phyloP scores from a whole-genome alignment of 2,113 vertebrate genomes.

The Carassius auratus region DNA sequence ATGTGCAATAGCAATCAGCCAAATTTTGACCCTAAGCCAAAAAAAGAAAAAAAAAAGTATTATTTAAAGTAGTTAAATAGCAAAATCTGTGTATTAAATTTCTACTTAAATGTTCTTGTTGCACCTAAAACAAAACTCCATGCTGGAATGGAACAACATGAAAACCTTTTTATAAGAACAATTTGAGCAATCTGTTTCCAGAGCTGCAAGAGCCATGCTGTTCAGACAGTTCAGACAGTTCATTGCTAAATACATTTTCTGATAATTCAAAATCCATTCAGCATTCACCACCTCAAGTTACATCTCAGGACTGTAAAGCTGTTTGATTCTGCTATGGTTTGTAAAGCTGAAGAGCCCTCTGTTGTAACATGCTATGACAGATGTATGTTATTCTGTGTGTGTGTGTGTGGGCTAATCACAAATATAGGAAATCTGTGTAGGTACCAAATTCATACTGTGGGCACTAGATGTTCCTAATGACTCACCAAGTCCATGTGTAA shows the following conservation, averaged over 20 bases:
- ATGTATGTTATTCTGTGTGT: constrained; percentile 19
- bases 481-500: constrained; percentile 32
- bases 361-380: constrained; percentile 20
- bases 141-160: not conserved
- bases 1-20: too few species aligned
- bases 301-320: not conserved
- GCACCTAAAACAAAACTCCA: not conserved
- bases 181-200: not conserved
- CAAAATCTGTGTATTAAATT: not conserved
- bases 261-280: not conserved
- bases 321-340: not conserved
- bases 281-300: not conserved
- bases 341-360: not conserved
- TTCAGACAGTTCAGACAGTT: not conserved
- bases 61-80: not conserved
- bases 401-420: constrained; percentile 17
- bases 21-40: too few species aligned
- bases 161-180: not conserved
- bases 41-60: too few species aligned
- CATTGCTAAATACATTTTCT: not conserved
- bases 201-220: not conserved
- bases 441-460: constrained; percentile 26
- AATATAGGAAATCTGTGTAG: constrained; percentile 39
- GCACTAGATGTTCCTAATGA: constrained; percentile 41
- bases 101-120: not conserved